These are phyloP conservation scores for Mercenaria mercenaria DNA, from an alignment of 1,140 invertebrate species.

Conservation along the genomic window DNA sequence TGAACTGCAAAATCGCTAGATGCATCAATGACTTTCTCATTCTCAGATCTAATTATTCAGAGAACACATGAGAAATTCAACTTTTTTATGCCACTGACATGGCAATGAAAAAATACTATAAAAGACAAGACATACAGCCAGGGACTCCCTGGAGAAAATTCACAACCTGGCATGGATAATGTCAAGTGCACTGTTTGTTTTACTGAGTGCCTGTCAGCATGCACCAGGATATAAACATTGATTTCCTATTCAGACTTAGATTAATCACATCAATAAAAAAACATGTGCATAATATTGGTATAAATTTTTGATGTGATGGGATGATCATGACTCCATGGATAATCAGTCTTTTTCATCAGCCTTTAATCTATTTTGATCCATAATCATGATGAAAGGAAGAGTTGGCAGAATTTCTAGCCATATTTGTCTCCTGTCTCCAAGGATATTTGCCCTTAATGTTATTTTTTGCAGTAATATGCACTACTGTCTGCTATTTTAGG, in stretches of 20 bases:
- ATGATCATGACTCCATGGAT: background rate
- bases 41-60: background rate
- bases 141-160: background rate
- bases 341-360: background rate
- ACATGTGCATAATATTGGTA: conserved; percentile 25
- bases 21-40: background rate
- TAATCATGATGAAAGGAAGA: background rate
- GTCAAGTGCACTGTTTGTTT: background rate
- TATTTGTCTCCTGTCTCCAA: too few species aligned
- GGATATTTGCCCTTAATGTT: too few species aligned
- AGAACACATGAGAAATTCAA: background rate
- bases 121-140: background rate
- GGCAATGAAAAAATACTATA: background rate
- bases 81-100: background rate
- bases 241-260: conserved; percentile 4
- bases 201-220: background rate
- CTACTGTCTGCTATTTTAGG: too few species aligned
- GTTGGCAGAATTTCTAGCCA: background rate
- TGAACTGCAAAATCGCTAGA: background rate
- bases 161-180: background rate
- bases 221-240: background rate
- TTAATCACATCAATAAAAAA: conserved; percentile 34
- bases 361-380: background rate
- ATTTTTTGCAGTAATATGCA: too few species aligned
- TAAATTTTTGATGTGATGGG: conserved; percentile 12